Evolutionary conservation across 2,888 invertebrate species (phyloP).

Genomic region (Agriopis marginaria): DNA sequence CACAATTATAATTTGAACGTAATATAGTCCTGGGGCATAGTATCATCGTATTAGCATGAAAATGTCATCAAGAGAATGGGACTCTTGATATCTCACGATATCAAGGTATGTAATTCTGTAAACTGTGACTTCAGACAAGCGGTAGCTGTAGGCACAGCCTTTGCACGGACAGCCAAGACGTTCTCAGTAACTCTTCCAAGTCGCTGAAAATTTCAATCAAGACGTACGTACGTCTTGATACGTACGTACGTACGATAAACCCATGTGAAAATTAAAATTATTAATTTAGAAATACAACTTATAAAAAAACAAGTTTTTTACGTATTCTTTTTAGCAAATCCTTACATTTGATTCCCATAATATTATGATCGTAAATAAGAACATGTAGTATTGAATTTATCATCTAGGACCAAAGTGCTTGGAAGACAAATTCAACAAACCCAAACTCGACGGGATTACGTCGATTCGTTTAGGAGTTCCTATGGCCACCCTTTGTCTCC

Average conservation of each 20-base stretch:
- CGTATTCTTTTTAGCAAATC: too few species aligned
- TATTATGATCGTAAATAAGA: too few species aligned
- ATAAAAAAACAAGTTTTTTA: too few species aligned
- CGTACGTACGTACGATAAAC: constrained; percentile 68
- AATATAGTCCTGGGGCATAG: constrained; percentile 18
- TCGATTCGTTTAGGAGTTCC: too few species aligned
- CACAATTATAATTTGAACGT: constrained; percentile 15
- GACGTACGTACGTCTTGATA: too few species aligned
- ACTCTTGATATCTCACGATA: constrained; percentile 2
- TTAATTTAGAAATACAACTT: too few species aligned
- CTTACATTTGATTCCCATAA: too few species aligned
- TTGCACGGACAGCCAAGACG: constrained; percentile 68
- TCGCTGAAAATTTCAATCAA: constrained; percentile 78
- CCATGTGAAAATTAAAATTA: constrained; percentile 53
- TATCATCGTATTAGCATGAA: constrained; percentile 35
- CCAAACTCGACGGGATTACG: too few species aligned
- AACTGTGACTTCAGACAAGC: constrained; percentile 62
- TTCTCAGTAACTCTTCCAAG: constrained; percentile 77
- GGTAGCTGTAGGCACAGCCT: constrained; percentile 71
- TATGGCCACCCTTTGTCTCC: too few species aligned
- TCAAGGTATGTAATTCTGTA: constrained; percentile 14
- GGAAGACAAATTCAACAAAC: too few species aligned
- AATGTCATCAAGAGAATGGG: constrained; percentile 24
- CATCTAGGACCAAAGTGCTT: too few species aligned
- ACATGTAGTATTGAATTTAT: too few species aligned